Evolutionary conservation across 2,113 vertebrate genomes (phyloP).

Genomic region (Proteles cristata): DNA sequence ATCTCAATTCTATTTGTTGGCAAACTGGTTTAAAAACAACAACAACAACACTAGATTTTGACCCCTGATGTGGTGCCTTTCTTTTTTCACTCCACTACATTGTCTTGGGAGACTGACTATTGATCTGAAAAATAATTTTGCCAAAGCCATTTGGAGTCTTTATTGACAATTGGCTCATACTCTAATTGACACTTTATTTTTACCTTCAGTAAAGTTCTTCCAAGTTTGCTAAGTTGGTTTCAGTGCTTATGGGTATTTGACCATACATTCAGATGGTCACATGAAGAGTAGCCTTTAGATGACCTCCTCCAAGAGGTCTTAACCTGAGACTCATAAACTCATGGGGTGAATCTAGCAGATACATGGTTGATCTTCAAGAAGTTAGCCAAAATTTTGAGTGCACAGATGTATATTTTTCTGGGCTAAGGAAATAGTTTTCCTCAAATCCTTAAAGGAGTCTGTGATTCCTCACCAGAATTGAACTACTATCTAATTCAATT

Average conservation of each 20-base stretch:
- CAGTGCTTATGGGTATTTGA: not conserved
- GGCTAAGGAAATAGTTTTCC: not conserved
- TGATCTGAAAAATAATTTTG: slow-evolving; percentile 54
- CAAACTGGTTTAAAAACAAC: not conserved
- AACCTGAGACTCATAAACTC: not conserved
- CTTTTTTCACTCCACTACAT: not conserved
- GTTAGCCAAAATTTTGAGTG: not conserved
- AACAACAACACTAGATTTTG: not conserved
- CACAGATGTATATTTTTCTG: not conserved
- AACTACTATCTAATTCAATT: not conserved
- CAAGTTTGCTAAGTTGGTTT: slow-evolving; percentile 25
- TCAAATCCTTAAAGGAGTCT: not conserved
- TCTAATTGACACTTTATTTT: slow-evolving; percentile 52
- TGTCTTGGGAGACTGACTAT: slow-evolving; percentile 3
- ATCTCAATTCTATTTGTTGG: not conserved
- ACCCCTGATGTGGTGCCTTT: not conserved
- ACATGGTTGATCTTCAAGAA: not conserved
- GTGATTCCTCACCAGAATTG: not conserved
- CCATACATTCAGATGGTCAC: not conserved
- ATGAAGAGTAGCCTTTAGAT: not conserved
- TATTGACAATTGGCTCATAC: not conserved
- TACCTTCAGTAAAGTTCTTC: slow-evolving; percentile 26
- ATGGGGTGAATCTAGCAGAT: not conserved
- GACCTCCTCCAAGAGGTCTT: not conserved
- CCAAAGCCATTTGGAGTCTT: slow-evolving; percentile 38